These are phyloP conservation scores for Monopis laevigella DNA, from an alignment of 2,888 invertebrate species.

Conservation along the genomic window DNA sequence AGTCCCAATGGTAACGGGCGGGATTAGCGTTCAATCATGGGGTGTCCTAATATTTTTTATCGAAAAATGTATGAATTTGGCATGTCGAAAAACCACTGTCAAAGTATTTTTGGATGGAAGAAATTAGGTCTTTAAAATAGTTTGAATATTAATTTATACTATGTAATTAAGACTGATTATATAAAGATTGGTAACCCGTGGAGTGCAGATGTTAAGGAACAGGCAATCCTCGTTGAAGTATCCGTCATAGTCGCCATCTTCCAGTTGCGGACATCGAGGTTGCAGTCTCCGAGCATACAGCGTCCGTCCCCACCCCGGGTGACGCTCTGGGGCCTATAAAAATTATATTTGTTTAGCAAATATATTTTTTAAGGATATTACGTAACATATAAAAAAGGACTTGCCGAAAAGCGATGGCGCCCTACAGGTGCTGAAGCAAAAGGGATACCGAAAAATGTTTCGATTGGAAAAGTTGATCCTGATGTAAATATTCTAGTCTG, in stretches of 20 bases:
- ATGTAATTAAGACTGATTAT: too few species aligned
- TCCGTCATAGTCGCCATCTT: constrained; percentile 28
- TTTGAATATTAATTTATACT: too few species aligned
- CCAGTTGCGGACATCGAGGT: constrained; percentile 74
- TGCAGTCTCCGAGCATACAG: constrained; percentile 75
- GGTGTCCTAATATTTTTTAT: too few species aligned
- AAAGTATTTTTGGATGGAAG: too few species aligned
- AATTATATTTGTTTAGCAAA: constrained; percentile 9
- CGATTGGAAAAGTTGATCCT: constrained; percentile 67
- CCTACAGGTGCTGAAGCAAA: constrained; percentile 82
- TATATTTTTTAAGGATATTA: neutral
- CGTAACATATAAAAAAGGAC: constrained; percentile 18
- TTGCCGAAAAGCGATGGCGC: constrained; percentile 77
- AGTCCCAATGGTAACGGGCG: too few species aligned
- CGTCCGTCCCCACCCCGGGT: constrained; percentile 76
- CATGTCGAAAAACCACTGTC: too few species aligned
- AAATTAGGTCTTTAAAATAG: too few species aligned
- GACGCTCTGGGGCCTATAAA: constrained; percentile 72
- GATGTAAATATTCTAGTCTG: constrained; percentile 76
- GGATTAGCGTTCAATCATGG: too few species aligned
- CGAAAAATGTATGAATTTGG: too few species aligned
- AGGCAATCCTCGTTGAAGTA: constrained; percentile 81
- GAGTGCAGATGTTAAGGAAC: constrained; percentile 90
- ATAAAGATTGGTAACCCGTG: constrained; percentile 63
- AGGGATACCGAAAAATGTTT: constrained; percentile 81